A percentile compares a stretch with the other conserved stretches of the same genome.
phyloP scores from a whole-genome alignment of 2,888 invertebrate genomes.

The Caenorhabditis sp. region DNA sequence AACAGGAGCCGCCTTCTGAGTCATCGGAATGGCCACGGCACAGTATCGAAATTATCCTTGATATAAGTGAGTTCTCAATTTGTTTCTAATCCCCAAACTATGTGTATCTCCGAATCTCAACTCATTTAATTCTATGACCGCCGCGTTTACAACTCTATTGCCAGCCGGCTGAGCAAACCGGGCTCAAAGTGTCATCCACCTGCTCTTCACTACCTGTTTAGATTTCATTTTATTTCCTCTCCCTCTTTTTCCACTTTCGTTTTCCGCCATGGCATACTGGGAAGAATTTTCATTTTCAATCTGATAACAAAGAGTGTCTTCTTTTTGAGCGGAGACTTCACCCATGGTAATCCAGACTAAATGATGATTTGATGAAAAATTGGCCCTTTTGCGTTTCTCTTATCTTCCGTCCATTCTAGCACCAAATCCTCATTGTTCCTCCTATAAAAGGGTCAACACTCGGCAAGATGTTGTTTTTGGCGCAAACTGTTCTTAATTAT shows the following conservation, averaged over 20 bases:
- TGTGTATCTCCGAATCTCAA: no score
- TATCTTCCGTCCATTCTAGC: neutral
- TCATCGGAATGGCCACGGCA: constrained; percentile 22
- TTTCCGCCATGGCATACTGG: no score
- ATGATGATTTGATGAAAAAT: constrained; percentile 51
- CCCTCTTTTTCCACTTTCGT: neutral
- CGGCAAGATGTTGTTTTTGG: no score
- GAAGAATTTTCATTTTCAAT: constrained; percentile 13
- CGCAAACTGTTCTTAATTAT: constrained; percentile 1
- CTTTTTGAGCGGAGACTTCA: neutral
- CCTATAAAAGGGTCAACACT: no score
- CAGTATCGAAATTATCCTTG: constrained; percentile 25
- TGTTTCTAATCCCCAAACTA: neutral
- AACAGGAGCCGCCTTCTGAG: constrained; percentile 18
- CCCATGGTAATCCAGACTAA: constrained; percentile 4
- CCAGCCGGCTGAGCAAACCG: constrained; percentile 39
- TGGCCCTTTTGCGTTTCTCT: neutral
- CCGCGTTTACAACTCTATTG: neutral
- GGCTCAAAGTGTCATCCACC: neutral
- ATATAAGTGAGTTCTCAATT: constrained; percentile 40
- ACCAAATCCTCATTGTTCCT: neutral
- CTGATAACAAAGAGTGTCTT: constrained; percentile 21
- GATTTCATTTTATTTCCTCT: neutral
- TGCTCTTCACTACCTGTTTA: neutral
- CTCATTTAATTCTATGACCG: neutral